phyloP scores from a whole-genome alignment of 2,888 invertebrate species.

The Mechanitis messenoides region DNA sequence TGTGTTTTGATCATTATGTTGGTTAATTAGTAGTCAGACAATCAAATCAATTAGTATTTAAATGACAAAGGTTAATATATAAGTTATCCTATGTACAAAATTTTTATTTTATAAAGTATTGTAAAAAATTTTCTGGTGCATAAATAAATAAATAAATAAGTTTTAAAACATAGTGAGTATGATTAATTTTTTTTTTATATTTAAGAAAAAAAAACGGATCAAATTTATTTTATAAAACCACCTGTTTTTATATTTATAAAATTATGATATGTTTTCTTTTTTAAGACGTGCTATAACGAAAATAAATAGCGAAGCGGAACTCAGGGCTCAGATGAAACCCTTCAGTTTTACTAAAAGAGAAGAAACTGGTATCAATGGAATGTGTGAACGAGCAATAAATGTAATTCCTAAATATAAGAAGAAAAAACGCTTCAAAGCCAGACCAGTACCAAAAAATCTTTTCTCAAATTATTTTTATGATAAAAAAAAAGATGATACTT shows the following conservation, averaged over 20 bases:
- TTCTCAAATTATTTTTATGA: slow-evolving; percentile 83
- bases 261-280: background rate
- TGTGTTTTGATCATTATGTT: no score
- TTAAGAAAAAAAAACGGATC: no score
- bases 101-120: no score
- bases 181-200: no score
- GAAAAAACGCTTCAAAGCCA: slow-evolving; percentile 79
- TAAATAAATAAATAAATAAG: no score
- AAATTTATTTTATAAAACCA: no score
- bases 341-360: slow-evolving; percentile 79
- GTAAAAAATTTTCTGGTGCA: no score
- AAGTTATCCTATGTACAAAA: no score
- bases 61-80: no score
- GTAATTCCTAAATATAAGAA: slow-evolving; percentile 57
- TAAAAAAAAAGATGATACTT: slow-evolving; percentile 83
- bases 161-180: no score
- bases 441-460: slow-evolving; percentile 82
- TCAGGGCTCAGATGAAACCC: slow-evolving; percentile 80
- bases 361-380: slow-evolving; percentile 65
- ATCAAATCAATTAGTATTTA: no score
- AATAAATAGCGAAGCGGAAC: slow-evolving; percentile 77
- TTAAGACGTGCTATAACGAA: slow-evolving; percentile 75
- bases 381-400: slow-evolving; percentile 54
- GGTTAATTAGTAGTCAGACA: no score
- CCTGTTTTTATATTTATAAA: background rate